A percentile compares a stretch with the other conserved stretches of the same genome.
phyloP scores from a whole-genome alignment of 1,140 invertebrate genomes.

The Manduca sexta region DNA sequence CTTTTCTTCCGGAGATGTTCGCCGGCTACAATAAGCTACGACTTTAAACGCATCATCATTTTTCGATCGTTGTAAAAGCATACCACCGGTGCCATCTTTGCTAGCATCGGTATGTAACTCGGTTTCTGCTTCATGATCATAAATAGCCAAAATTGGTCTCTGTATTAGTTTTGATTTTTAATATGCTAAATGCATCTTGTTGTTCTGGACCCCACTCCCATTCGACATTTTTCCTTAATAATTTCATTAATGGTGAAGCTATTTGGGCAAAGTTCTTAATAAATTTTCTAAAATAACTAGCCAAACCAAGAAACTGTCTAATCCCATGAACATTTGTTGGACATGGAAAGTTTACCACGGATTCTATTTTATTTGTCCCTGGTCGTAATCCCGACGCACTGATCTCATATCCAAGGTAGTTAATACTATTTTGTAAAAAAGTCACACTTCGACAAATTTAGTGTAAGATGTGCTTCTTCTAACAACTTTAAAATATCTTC shows the following conservation, averaged over 20 bases:
- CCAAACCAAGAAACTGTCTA: slow-evolving; percentile 12
- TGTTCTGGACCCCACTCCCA: slow-evolving; percentile 1
- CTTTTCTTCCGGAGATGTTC: slow-evolving; percentile 9
- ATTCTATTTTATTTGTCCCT: slow-evolving; percentile 13
- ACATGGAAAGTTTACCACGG: slow-evolving; percentile 14
- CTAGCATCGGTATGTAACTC: slow-evolving; percentile 15
- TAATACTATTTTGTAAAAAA: slow-evolving; percentile 10
- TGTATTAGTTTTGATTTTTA: not conserved
- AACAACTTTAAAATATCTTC: slow-evolving; percentile 14
- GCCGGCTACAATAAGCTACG: slow-evolving; percentile 12
- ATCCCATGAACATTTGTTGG: slow-evolving; percentile 20
- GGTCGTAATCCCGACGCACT: slow-evolving; percentile 18
- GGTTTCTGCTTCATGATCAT: slow-evolving; percentile 5
- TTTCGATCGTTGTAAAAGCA: slow-evolving; percentile 8
- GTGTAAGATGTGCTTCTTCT: slow-evolving; percentile 7
- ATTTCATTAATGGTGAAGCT: not conserved
- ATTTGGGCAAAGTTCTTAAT: not conserved
- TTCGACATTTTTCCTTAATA: not conserved
- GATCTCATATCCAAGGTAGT: slow-evolving; percentile 26
- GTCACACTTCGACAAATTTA: slow-evolving; percentile 23
- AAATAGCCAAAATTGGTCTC: slow-evolving; percentile 9
- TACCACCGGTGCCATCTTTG: slow-evolving; percentile 12
- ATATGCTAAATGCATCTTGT: too few relatives aligned
- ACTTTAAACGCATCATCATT: not conserved
- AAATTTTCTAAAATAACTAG: not conserved